Evolutionary conservation across 1,140 invertebrate genomes (phyloP).

Genomic region (Caenorhabditis briggsae): DNA sequence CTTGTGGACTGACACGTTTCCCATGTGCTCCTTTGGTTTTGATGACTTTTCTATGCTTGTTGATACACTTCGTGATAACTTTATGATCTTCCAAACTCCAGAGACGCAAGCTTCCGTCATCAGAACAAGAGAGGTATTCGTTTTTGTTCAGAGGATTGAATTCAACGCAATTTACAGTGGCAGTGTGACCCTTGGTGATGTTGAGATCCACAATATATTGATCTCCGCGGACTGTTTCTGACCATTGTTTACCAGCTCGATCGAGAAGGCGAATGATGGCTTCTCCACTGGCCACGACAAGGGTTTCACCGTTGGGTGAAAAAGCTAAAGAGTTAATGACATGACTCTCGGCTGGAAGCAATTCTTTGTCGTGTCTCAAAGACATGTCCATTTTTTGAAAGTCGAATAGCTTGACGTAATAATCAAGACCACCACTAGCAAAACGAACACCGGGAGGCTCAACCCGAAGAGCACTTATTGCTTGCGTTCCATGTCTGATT

Average conservation of each 20-base stretch:
- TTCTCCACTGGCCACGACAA: slow-evolving; percentile 93
- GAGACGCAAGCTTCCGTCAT: slow-evolving; percentile 90
- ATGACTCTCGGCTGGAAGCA: slow-evolving; percentile 93
- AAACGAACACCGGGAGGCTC: slow-evolving; percentile 93
- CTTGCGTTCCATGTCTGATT: slow-evolving; percentile 64
- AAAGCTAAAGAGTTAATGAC: slow-evolving; percentile 91
- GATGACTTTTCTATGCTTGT: slow-evolving; percentile 85
- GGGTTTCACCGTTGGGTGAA: slow-evolving; percentile 91
- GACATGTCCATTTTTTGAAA: slow-evolving; percentile 96
- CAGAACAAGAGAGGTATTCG: slow-evolving; percentile 93
- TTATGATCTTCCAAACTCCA: slow-evolving; percentile 87
- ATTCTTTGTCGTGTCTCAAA: slow-evolving; percentile 89
- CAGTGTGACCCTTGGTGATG: slow-evolving; percentile 94
- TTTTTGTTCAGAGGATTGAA: slow-evolving; percentile 93
- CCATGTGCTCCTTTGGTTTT: slow-evolving; percentile 91
- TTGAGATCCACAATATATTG: slow-evolving; percentile 95
- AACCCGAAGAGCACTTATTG: slow-evolving; percentile 83
- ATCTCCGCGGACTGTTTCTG: slow-evolving; percentile 91
- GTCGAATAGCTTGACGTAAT: slow-evolving; percentile 96
- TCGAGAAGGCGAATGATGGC: slow-evolving; percentile 90
- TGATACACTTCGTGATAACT: slow-evolving; percentile 79
- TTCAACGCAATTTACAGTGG: slow-evolving; percentile 88
- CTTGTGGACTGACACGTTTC: slow-evolving; percentile 88
- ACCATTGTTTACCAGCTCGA: slow-evolving; percentile 93
- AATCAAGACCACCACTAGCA: slow-evolving; percentile 91